A percentile compares a stretch with the other conserved stretches of the same genome.
Evolutionary conservation across 2,797 vertebrate species (phyloP).

Genomic region (Aeoliscus strigatus): DNA sequence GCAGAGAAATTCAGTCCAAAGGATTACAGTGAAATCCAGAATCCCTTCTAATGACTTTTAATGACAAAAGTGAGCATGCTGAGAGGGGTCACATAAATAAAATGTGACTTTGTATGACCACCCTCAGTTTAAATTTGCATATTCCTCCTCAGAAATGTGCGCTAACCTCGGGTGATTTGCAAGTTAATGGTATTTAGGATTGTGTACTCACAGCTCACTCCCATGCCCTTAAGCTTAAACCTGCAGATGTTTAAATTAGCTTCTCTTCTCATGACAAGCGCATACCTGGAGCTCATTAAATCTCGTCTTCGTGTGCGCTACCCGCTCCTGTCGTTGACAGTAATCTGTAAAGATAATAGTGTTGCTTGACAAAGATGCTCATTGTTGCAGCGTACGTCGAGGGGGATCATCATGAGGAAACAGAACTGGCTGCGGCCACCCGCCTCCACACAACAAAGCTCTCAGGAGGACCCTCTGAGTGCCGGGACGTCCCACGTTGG

Average conservation of each 20-base stretch:
- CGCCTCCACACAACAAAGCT: constrained; percentile 61
- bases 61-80: too few relatives aligned
- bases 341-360: constrained; percentile 45
- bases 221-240: constrained; percentile 4
- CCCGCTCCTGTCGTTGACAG: constrained; percentile 42
- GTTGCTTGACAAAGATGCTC: constrained; percentile 60
- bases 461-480: constrained; percentile 43
- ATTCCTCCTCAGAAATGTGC: too few relatives aligned
- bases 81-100: too few relatives aligned
- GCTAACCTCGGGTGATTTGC: neutral
- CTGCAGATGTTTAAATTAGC: constrained; percentile 32
- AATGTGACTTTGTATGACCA: too few relatives aligned
- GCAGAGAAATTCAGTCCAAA: too few relatives aligned
- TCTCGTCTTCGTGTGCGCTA: constrained; percentile 20
- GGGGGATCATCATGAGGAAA: constrained; percentile 51
- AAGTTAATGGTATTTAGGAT: neutral
- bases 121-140: too few relatives aligned
- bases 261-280: constrained; percentile 28
- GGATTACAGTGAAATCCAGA: too few relatives aligned
- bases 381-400: constrained; percentile 63
- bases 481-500: constrained; percentile 45
- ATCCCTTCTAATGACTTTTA: too few relatives aligned
- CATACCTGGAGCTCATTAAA: constrained; percentile 58
- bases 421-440: constrained; percentile 55
- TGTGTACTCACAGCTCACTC: neutral